Evolutionary conservation across 2,113 vertebrate genomes (phyloP).

Genomic region (Colossoma macropomum): DNA sequence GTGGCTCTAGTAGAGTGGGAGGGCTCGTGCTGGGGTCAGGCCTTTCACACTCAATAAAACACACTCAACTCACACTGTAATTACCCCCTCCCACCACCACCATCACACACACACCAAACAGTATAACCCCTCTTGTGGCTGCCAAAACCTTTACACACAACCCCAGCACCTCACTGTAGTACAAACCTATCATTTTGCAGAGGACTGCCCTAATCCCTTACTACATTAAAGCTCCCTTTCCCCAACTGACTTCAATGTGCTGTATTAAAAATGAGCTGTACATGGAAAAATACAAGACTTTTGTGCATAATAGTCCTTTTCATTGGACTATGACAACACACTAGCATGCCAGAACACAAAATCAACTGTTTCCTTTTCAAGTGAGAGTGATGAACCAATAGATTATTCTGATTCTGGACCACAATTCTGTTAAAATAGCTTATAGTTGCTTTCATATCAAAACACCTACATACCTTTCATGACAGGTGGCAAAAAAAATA

Average conservation of each 20-base stretch:
- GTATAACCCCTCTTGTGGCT: slow-evolving; percentile 19
- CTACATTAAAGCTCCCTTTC: slow-evolving; percentile 17
- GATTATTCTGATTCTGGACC: neutral
- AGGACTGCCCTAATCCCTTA: slow-evolving; percentile 40
- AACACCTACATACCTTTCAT: neutral
- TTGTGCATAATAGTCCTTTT: neutral
- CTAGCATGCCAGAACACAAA: neutral
- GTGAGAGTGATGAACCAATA: neutral
- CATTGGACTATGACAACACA: neutral
- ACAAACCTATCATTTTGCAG: slow-evolving; percentile 51
- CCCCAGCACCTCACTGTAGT: slow-evolving; percentile 4
- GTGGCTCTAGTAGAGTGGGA: slow-evolving; percentile 60
- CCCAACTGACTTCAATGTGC: neutral
- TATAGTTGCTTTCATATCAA: neutral
- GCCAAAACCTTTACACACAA: slow-evolving; percentile 39
- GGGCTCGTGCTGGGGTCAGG: slow-evolving; percentile 68
- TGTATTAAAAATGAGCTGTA: slow-evolving; percentile 16
- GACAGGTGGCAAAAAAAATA: too few relatives aligned
- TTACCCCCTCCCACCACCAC: slow-evolving; percentile 61
- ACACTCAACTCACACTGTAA: slow-evolving; percentile 71
- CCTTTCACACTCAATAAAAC: slow-evolving; percentile 79
- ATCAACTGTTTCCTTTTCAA: neutral
- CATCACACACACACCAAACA: slow-evolving; percentile 26
- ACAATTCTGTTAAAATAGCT: neutral
- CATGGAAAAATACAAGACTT: neutral